A percentile compares a stretch with the other conserved stretches of the same genome.
These are phyloP conservation scores for Dipodomys spectabilis DNA, from an alignment of 2,113 vertebrate genomes.

Conservation along the genomic window DNA sequence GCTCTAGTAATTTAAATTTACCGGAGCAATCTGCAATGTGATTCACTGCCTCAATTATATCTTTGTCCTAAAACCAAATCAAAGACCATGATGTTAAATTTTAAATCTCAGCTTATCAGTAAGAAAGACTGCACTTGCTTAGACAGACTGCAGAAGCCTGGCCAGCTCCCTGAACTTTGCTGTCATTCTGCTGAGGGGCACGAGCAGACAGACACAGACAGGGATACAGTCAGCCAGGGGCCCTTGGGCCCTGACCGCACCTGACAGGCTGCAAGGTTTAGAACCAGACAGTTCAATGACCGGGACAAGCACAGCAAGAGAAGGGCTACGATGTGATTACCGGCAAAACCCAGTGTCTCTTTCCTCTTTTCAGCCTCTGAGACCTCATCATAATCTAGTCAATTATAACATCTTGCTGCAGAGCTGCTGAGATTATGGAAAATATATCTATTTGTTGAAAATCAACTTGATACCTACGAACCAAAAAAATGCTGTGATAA, in stretches of 20 bases:
- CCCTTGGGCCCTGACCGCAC: rapidly evolving
- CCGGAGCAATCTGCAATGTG: constrained; percentile 87
- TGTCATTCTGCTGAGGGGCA: too few relatives aligned
- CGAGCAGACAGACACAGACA: too few relatives aligned
- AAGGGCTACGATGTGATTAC: not conserved
- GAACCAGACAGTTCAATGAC: not conserved
- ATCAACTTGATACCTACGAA: not conserved
- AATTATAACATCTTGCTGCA: not conserved
- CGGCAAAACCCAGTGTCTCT: not conserved
- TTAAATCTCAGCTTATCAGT: not conserved
- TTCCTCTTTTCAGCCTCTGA: not conserved
- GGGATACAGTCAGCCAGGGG: too few relatives aligned
- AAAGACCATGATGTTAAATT: not conserved
- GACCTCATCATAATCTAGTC: not conserved
- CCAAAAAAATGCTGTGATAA: not conserved
- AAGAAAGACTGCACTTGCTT: not conserved
- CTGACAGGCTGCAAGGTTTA: not conserved
- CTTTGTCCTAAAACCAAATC: constrained; percentile 87
- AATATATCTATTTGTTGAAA: not conserved
- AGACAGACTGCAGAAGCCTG: not conserved
- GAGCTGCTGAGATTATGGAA: not conserved
- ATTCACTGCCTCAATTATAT: constrained; percentile 89
- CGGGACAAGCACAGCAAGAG: not conserved
- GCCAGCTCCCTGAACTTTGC: too few relatives aligned
- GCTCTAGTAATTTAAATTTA: constrained; percentile 86